A percentile compares a stretch with the other conserved stretches of the same genome.
These are phyloP conservation scores for Pseudomyrmex dendroicus DNA, from an alignment of 1,140 invertebrate species.

Conservation along the genomic window DNA sequence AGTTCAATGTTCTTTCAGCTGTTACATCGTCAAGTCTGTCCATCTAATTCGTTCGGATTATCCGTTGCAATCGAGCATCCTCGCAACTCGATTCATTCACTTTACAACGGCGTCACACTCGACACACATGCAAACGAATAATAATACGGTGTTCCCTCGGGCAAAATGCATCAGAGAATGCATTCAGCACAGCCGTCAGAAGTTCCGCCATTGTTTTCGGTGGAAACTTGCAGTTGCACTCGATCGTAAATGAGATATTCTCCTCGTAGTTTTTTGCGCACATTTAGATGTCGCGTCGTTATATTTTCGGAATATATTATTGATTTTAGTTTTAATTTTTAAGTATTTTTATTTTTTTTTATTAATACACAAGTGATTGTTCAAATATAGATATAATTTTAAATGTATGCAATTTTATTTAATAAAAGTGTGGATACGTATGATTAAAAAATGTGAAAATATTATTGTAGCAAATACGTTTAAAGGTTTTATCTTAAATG, in stretches of 20 bases:
- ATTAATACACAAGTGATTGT: not conserved
- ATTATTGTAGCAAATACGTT: no score
- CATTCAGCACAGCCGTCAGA: constrained; percentile 3
- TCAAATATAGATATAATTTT: not conserved
- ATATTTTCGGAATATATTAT: not conserved
- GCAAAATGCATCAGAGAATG: constrained; percentile 44
- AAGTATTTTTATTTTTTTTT: not conserved
- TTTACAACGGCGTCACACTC: constrained; percentile 22
- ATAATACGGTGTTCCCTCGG: constrained; percentile 6
- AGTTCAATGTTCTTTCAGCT: not conserved
- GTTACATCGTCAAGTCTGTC: not conserved
- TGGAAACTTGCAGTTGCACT: not conserved
- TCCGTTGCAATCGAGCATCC: constrained; percentile 44
- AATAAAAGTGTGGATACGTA: not conserved
- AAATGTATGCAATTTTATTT: not conserved
- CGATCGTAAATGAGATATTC: constrained; percentile 1
- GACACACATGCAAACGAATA: constrained; percentile 5
- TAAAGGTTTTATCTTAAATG: no score
- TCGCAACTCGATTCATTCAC: constrained; percentile 26
- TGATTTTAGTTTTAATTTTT: no score
- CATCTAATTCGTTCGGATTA: constrained; percentile 9
- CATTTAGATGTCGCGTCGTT: not conserved
- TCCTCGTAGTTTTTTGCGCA: not conserved
- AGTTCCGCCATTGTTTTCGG: constrained; percentile 25
- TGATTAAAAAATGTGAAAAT: not conserved